Evolutionary conservation across 2,888 invertebrate genomes (phyloP), one percentile per base, ranked within the genome.

Genomic region (Acronicta alni): DNA sequence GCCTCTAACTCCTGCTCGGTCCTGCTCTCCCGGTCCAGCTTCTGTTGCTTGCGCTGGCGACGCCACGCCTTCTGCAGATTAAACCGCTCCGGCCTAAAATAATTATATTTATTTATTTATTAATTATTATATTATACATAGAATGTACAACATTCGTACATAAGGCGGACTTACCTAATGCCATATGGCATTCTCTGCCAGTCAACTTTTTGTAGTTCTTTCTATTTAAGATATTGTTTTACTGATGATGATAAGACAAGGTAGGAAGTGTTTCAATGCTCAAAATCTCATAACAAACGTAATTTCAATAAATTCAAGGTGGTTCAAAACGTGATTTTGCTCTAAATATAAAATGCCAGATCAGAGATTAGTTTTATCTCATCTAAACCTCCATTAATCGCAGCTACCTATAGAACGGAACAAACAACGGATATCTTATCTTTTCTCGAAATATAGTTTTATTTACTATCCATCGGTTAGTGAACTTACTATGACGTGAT

Each of bases 51-150:
- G 43, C 94, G 92, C 67, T 95, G 95, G 20, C 93, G 90, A 39
- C 94, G 92, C 88, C 95, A 92, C 3, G 95, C 95, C 47, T 93
- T 91, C 69, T 95, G 95, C 38, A 96, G 86, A 81, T 96, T 95
- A 80, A 96, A 96, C 51, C 95, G 91, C 57, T 95, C 95, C 0
- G 96, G 95, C 43, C 96, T 96, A 63, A 57, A 6, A 32, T 32
- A 1, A 30, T 4, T 14, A 5, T 32, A 32, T 32, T 32, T 32
- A 10, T 10, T 32, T 9, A 9, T 9, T 9, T 1, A 26, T 26
- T 23, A 5, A 23, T 6, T n/a, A n/a, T n/a, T n/a, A n/a, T n/a
- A n/a, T n/a, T n/a, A n/a, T n/a, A n/a, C n/a, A n/a, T n/a, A n/a
- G n/a, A n/a, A n/a, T n/a, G n/a, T n/a, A n/a, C n/a, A n/a, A n/a